Evolutionary conservation across 2,888 invertebrate genomes (phyloP).

Genomic region (Eupithecia subfuscata): DNA sequence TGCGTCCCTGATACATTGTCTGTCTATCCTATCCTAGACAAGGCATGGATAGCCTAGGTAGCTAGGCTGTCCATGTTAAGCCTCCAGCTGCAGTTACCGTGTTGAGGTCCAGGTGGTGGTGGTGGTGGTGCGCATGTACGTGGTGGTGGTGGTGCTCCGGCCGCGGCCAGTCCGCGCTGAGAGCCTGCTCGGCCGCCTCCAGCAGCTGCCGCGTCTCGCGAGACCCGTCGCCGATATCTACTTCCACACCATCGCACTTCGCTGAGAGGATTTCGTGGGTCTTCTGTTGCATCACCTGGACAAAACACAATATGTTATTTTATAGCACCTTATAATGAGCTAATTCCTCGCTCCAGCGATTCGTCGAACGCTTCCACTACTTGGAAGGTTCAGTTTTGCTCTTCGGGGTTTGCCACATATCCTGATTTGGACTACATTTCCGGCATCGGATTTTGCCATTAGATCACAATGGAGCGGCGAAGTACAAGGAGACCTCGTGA

Average conservation of each 20-base stretch:
- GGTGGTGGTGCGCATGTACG: constrained; percentile 8
- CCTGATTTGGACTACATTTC: too few relatives aligned
- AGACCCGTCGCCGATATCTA: constrained; percentile 52
- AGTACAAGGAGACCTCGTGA: neutral
- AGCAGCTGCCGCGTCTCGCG: constrained; percentile 74
- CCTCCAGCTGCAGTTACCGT: constrained; percentile 43
- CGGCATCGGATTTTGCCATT: too few relatives aligned
- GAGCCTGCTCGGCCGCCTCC: constrained; percentile 74
- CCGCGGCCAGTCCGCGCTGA: constrained; percentile 68
- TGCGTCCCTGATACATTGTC: too few relatives aligned
- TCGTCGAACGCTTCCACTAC: neutral
- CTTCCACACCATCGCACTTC: constrained; percentile 59
- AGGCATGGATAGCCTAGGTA: too few relatives aligned
- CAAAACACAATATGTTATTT: neutral
- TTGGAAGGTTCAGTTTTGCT: neutral
- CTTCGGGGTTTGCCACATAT: neutral
- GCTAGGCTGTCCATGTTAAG: too few relatives aligned
- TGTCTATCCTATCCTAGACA: too few relatives aligned
- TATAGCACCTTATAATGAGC: neutral
- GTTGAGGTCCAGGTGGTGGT: constrained; percentile 41
- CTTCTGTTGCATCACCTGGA: constrained; percentile 82
- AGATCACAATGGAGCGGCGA: neutral
- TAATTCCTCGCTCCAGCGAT: neutral
- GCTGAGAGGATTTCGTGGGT: constrained; percentile 78
- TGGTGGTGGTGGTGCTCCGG: constrained; percentile 54